Evolutionary conservation across 2,888 invertebrate species (phyloP).

Genomic region (Cataglyphis rosenhaueri): DNA sequence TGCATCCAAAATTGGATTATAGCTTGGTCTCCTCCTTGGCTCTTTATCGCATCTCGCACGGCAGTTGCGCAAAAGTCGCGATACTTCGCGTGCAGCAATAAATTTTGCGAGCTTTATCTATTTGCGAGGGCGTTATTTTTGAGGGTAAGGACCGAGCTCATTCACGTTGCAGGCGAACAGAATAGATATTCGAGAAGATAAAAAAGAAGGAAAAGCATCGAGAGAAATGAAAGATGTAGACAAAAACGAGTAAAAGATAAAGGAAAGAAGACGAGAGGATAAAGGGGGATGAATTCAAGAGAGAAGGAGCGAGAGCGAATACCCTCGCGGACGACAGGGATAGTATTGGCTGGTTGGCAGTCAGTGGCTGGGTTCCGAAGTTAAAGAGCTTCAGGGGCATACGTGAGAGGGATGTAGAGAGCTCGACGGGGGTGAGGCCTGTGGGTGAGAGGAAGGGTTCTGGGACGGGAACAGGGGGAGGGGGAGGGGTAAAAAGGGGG

Average conservation of each 20-base stretch:
- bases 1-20: slow-evolving; percentile 34
- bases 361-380: slow-evolving; percentile 81
- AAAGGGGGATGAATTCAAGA: slow-evolving; percentile 49
- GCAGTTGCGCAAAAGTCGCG: slow-evolving; percentile 56
- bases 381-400: slow-evolving; percentile 84
- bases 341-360: slow-evolving; percentile 80
- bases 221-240: slow-evolving; percentile 36
- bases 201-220: slow-evolving; percentile 29
- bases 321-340: slow-evolving; percentile 63
- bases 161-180: not conserved
- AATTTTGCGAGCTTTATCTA: slow-evolving; percentile 67
- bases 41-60: slow-evolving; percentile 33
- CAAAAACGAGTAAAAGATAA: slow-evolving; percentile 24
- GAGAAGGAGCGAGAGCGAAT: slow-evolving; percentile 56
- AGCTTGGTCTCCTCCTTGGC: not conserved
- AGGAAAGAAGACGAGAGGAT: slow-evolving; percentile 16
- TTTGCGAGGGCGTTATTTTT: slow-evolving; percentile 70
- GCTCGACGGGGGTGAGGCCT: slow-evolving; percentile 69
- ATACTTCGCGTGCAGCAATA: slow-evolving; percentile 61
- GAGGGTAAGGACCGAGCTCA: slow-evolving; percentile 2
- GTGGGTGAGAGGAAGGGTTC: slow-evolving; percentile 64
- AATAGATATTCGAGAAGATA: slow-evolving; percentile 6
- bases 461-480: slow-evolving; percentile 49
- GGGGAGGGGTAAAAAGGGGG: slow-evolving; percentile 50
- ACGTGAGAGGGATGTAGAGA: slow-evolving; percentile 82